A percentile compares a stretch with the other conserved stretches of the same genome.
Evolutionary conservation across 2,888 invertebrate species (phyloP).

Genomic region (Pachliopta kotzebuea): DNA sequence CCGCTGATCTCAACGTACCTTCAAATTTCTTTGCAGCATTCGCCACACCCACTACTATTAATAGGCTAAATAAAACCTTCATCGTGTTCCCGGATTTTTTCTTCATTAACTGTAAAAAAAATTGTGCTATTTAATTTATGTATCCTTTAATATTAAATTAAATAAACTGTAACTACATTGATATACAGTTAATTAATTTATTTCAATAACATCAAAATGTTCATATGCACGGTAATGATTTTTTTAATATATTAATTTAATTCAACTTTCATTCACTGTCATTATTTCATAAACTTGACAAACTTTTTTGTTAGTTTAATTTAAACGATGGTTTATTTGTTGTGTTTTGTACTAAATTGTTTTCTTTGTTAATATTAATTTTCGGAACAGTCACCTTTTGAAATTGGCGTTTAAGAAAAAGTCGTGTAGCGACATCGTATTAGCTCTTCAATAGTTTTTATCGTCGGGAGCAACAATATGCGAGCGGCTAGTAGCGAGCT

Average conservation of each 20-base stretch:
- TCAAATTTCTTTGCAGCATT: constrained; percentile 75
- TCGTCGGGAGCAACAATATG: constrained; percentile 47
- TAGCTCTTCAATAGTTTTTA: constrained; percentile 43
- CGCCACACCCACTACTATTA: constrained; percentile 67
- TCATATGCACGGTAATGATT: no score
- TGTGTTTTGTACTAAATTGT: constrained; percentile 14
- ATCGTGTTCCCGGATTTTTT: constrained; percentile 68
- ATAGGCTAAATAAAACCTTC: constrained; percentile 70
- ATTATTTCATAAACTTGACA: no score
- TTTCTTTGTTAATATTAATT: constrained; percentile 29
- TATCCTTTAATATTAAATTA: not conserved
- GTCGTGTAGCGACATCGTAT: constrained; percentile 37
- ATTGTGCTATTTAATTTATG: constrained; percentile 38
- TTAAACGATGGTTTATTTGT: no score
- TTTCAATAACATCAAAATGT: not conserved
- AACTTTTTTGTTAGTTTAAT: no score
- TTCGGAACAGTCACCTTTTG: constrained; percentile 34
- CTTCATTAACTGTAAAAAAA: constrained; percentile 76
- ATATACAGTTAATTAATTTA: not conserved
- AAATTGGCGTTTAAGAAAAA: constrained; percentile 33
- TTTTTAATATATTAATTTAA: no score
- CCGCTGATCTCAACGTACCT: constrained; percentile 70
- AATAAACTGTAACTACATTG: not conserved
- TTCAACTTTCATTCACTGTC: no score
- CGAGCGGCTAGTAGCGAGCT: constrained; percentile 46